Conservation (phyloP, 2,888 invertebrate genomes). For the Cremastinae sp. region DNA sequence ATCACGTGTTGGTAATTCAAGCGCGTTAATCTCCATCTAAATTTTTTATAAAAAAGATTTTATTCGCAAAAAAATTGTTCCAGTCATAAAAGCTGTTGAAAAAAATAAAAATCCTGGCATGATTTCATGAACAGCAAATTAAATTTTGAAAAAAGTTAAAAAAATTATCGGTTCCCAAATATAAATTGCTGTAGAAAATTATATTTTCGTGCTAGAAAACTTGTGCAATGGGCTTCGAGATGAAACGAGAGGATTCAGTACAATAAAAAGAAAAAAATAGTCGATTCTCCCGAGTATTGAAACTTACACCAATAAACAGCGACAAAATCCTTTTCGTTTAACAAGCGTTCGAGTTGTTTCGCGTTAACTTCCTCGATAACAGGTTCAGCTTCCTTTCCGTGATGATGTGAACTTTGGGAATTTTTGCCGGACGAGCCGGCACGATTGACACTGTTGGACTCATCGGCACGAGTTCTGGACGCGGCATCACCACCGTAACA, state of each 20-base stretch:
- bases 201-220: no score
- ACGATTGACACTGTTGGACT: constrained; percentile 55
- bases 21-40: constrained; percentile 52
- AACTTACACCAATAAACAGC: constrained; percentile 98
- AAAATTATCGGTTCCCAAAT: no score
- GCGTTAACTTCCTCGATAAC: constrained; percentile 96
- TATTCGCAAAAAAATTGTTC: no score
- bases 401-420: constrained; percentile 59
- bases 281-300: background rate
- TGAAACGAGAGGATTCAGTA: no score
- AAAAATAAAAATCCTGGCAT: no score
- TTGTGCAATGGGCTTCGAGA: no score
- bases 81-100: no score
- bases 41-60: constrained; percentile 32
- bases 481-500: constrained; percentile 66
- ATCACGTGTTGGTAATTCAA: constrained; percentile 59
- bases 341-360: constrained; percentile 93
- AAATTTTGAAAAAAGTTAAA: no score
- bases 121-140: no score
- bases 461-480: constrained; percentile 60
- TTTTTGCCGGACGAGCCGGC: constrained; percentile 49
- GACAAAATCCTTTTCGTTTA: constrained; percentile 95
- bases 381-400: constrained; percentile 83
- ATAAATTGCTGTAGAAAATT: no score
- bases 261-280: no score